Evolutionary conservation across 2,888 invertebrate genomes (phyloP).

Genomic region (Zaprionus bogoriensis): DNA sequence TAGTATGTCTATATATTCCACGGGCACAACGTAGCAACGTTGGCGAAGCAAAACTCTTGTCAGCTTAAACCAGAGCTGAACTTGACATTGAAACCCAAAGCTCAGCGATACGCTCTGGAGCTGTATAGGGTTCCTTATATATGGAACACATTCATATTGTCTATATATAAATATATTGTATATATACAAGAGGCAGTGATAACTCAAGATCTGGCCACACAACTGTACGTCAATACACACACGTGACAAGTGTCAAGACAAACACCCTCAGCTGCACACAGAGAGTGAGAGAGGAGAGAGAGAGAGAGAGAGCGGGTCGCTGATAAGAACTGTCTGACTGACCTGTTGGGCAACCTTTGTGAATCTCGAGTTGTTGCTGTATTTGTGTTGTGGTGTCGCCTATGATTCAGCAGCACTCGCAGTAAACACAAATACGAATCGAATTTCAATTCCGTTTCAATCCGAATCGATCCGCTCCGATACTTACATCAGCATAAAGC

Average conservation of each 20-base stretch:
- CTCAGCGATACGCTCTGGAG: conserved; percentile 41
- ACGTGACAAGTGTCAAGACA: conserved; percentile 45
- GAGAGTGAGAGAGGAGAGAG: conserved; percentile 1
- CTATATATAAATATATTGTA: conserved; percentile 4
- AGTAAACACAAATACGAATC: conserved; percentile 9
- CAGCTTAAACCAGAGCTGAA: conserved; percentile 54
- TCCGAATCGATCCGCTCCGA: too few relatives aligned
- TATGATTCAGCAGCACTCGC: conserved; percentile 52
- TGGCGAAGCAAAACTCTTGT: conserved; percentile 11
- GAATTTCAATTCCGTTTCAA: neutral
- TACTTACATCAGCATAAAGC: conserved; percentile 60
- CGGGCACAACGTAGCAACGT: too few relatives aligned
- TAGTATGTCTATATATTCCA: neutral
- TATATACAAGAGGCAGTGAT: conserved; percentile 19
- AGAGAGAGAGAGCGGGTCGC: neutral
- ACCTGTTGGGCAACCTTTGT: conserved; percentile 44
- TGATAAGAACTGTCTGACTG: conserved; percentile 44
- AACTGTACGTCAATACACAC: conserved; percentile 59
- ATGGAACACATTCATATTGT: too few relatives aligned
- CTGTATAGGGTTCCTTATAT: conserved; percentile 3
- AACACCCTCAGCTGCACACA: conserved; percentile 9
- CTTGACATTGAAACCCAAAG: conserved; percentile 70
- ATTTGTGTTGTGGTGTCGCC: neutral
- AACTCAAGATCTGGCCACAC: conserved; percentile 24
- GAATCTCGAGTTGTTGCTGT: conserved; percentile 4